phyloP scores from a whole-genome alignment of 2,888 invertebrate genomes.

The Napeogenes sylphis region DNA sequence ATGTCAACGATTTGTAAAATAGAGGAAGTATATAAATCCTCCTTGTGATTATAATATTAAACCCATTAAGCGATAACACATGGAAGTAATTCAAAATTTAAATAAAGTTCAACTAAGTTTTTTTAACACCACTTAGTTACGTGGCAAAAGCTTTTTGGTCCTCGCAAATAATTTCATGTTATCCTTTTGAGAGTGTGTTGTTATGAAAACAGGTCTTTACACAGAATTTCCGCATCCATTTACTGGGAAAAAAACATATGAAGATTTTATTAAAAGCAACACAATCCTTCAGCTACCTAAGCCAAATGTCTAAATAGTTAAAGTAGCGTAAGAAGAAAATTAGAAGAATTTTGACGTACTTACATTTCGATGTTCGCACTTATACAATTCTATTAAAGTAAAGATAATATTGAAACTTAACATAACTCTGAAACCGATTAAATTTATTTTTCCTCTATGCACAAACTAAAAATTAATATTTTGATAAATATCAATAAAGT shows the following conservation, averaged over 20 bases:
- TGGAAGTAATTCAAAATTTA: slow-evolving; percentile 23
- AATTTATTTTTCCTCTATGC: no score
- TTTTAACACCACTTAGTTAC: slow-evolving; percentile 22
- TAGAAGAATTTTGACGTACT: no score
- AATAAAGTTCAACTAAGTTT: no score
- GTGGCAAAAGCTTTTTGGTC: slow-evolving; percentile 29
- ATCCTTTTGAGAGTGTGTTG: slow-evolving; percentile 45
- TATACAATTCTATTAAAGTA: no score
- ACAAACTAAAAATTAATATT: no score
- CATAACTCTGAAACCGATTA: no score
- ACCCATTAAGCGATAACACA: slow-evolving; percentile 43
- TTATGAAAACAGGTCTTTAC: slow-evolving; percentile 53
- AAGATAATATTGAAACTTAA: no score
- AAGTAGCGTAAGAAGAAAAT: no score
- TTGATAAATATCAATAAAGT: no score
- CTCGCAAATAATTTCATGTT: slow-evolving; percentile 49
- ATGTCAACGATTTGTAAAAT: no score
- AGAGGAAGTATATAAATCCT: not conserved
- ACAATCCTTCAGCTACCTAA: slow-evolving; percentile 31
- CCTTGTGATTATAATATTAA: slow-evolving; percentile 39
- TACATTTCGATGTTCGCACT: no score
- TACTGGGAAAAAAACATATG: slow-evolving; percentile 44
- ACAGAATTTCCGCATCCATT: slow-evolving; percentile 39
- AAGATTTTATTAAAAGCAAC: slow-evolving; percentile 58
- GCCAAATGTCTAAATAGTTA: no score